Evolutionary conservation across 2,113 vertebrate genomes (phyloP).

Genomic region (Progne subis): DNA sequence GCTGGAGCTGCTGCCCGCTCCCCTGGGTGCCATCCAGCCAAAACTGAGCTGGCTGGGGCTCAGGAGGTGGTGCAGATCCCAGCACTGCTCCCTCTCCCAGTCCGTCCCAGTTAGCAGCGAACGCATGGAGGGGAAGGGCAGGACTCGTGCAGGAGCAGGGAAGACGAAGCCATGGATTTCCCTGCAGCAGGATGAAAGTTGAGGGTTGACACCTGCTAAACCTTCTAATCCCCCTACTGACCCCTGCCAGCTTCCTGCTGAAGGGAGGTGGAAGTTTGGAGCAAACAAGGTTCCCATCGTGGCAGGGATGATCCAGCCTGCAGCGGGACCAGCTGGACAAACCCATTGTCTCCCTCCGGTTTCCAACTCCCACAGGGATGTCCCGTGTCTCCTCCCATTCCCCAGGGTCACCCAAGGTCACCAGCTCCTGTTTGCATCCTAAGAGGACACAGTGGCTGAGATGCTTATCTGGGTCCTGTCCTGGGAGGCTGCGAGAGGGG

Average conservation of each 20-base stretch:
- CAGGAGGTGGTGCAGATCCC: rapidly evolving
- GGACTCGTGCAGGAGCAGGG: background rate
- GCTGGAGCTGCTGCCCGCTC: background rate
- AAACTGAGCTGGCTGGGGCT: background rate
- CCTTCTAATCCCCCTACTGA: background rate
- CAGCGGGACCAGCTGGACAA: rapidly evolving
- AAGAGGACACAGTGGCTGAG: background rate
- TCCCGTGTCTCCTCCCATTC: rapidly evolving
- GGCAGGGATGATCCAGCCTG: background rate
- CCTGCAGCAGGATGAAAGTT: background rate
- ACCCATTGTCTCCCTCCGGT: background rate
- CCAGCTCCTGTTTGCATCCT: rapidly evolving
- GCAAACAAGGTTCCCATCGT: background rate
- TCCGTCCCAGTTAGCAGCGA: background rate
- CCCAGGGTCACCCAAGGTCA: background rate
- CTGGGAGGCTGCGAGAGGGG: background rate
- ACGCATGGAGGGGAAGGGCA: rapidly evolving
- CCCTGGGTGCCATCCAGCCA: background rate
- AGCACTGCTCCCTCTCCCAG: background rate
- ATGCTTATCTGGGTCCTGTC: background rate
- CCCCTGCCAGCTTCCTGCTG: background rate
- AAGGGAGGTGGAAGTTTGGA: background rate
- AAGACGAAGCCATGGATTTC: background rate
- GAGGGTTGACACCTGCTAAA: background rate
- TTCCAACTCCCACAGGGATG: rapidly evolving